Evolutionary conservation across 2,888 invertebrate genomes (phyloP), one percentile per base, ranked within the genome.

Genomic region (Drosophila kuntzei): DNA sequence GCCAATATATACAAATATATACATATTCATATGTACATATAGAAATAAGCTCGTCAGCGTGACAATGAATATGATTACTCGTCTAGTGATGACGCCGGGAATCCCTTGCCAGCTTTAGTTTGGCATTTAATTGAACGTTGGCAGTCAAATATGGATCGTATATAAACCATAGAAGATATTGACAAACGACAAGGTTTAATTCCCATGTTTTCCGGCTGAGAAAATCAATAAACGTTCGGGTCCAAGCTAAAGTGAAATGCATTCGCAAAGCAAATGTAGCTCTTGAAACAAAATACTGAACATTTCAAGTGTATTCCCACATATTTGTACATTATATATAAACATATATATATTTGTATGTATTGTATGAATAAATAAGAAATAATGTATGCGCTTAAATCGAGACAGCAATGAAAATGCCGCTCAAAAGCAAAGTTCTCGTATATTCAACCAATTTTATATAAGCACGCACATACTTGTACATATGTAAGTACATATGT

Each of bases 21-120:
- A 59, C 14, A 29, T 8, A 49, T 36, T 41, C 54, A 50, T 25
- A n/a, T 25, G 25, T 3, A n/a, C 37, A 37, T 54, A 61, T 39
- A 54, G 20, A 43, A 72, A 65, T 58, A 43, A 70, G 59, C 39
- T 47, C 43, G 74, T 78, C 80, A 77, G 41, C 39, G 49, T 60
- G 79, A 61, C 79, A 79, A 41, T 63, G 14, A 65, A 44, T 79
- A 50, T 64, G 69, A 75, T 74, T 78, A 74, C 44, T 60, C 29
- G 74, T 53, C 74, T 63, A 39, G 22, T 57, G 59, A 71, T 87
- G 86, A 82, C 87, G 79, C 60, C 71, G 89, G 89, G 83, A 89
- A 89, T 85, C 69, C 86, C 85, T 73, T 12, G 54, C 57, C 49
- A 75, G 83, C 77, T 87, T 87, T 69, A 50, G 53, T 49, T 66